Evolutionary conservation across 2,888 invertebrate genomes (phyloP).

Genomic region (Hecatera dysodea): DNA sequence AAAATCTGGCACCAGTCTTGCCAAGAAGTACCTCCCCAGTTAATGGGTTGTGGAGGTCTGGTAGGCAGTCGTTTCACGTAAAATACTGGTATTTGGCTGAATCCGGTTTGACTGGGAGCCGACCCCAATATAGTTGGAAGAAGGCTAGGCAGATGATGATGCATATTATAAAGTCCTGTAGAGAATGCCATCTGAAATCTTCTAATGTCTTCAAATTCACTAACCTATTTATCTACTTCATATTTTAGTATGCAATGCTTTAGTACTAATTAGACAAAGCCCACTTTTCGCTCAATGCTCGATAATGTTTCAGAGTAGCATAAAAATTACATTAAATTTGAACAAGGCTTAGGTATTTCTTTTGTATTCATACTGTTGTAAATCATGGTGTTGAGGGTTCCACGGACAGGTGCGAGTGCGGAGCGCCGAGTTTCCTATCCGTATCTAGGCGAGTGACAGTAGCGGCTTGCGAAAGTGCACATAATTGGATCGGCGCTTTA

Average conservation of each 20-base stretch:
- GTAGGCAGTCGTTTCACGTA: too few species aligned
- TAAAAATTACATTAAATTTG: slow-evolving; percentile 55
- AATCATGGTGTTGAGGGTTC: slow-evolving; percentile 71
- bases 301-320: slow-evolving; percentile 48
- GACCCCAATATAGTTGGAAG: too few species aligned
- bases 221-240: slow-evolving; percentile 12
- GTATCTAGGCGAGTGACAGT: slow-evolving; percentile 91
- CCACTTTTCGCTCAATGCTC: slow-evolving; percentile 56
- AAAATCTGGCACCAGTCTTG: too few species aligned
- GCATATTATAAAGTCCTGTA: too few species aligned
- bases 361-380: slow-evolving; percentile 45
- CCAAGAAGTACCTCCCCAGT: too few species aligned
- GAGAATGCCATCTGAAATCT: not conserved
- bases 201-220: slow-evolving; percentile 15
- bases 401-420: slow-evolving; percentile 82
- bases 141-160: too few species aligned
- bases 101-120: too few species aligned
- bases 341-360: slow-evolving; percentile 41
- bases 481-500: slow-evolving; percentile 91
- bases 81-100: too few species aligned
- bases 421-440: slow-evolving; percentile 87
- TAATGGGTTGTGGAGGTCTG: too few species aligned
- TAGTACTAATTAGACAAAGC: slow-evolving; percentile 39
- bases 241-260: slow-evolving; percentile 1
- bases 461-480: slow-evolving; percentile 91